phyloP scores from a whole-genome alignment of 2,888 invertebrate species.

The Suillia variegata region DNA sequence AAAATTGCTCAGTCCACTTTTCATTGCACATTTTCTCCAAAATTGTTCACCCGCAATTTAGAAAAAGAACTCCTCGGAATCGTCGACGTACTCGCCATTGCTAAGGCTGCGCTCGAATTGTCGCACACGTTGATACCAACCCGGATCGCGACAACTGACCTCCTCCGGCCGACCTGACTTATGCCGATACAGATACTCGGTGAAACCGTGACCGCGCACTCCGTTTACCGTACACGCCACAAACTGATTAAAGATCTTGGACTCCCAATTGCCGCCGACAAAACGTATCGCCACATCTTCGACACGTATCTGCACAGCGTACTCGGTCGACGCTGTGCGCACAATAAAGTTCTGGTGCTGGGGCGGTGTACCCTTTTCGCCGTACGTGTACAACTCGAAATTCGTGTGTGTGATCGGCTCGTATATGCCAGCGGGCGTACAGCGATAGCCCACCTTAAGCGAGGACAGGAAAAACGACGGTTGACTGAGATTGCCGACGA shows the following conservation, averaged over 20 bases:
- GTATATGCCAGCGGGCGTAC: constrained; percentile 64
- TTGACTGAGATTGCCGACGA: constrained; percentile 78
- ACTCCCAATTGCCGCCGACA: constrained; percentile 72
- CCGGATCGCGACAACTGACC: constrained; percentile 63
- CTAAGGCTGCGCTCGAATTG: constrained; percentile 43
- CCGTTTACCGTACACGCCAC: constrained; percentile 63
- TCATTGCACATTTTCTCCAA: too few relatives aligned
- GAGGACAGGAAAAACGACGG: constrained; percentile 65
- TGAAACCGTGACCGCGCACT: constrained; percentile 71
- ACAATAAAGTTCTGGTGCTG: constrained; percentile 70
- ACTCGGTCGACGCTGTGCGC: constrained; percentile 64
- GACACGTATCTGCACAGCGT: constrained; percentile 68
- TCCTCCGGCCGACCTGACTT: constrained; percentile 64
- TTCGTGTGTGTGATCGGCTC: constrained; percentile 68
- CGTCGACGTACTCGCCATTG: constrained; percentile 32
- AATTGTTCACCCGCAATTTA: too few relatives aligned
- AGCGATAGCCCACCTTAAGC: constrained; percentile 71
- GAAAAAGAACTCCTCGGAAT: constrained; percentile 31
- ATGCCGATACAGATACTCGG: constrained; percentile 75
- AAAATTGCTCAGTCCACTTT: too few relatives aligned
- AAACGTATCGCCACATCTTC: constrained; percentile 68
- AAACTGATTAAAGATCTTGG: constrained; percentile 70
- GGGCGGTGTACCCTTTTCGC: constrained; percentile 70
- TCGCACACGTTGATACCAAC: constrained; percentile 65
- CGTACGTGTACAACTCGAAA: constrained; percentile 70